Evolutionary conservation across 2,888 invertebrate species (phyloP), one percentile per base, ranked within the genome.

Genomic region (Campaea margaritaria): DNA sequence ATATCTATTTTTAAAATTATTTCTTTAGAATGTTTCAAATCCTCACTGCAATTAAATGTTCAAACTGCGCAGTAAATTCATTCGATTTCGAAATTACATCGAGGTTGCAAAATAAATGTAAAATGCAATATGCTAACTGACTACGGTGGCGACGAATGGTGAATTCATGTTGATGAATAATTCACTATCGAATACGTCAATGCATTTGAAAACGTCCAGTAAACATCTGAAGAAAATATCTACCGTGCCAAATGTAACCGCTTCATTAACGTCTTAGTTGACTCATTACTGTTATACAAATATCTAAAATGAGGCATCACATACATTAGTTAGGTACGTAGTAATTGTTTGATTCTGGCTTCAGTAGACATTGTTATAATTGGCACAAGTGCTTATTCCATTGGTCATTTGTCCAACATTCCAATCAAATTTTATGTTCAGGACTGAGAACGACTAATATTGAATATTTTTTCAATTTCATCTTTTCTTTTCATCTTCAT

Each of bases 151-250:
- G 31, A 10, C 14, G 14, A 14, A 13, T 45, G 28, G 31, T 31
- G 13, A 45, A 31, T 45, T 10, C 10, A 45, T n/a, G 34, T 16
- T 31, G 8, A 47, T 47, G 36, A 47, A 47, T 47, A 16, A 47
- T 47, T 36, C 36, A 47, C 16, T n/a, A 10, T 16, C 12, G n/a
- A 36, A 36, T 16, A 36, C 36, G 36, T 34, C 36, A 36, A 47
- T 47, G 47, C 16, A 31, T 31, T 10, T 9, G 31, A 31, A 31
- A 7, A 31, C 1, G 36, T 36, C 36, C 36, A 36, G 12, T 36
- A 36, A 36, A 36, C 12, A 36, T 36, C 34, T 34, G 34, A 3
- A 2, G 10, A 34, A 34, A 36, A 36, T n/a, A 10, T 36, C 12
- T 36, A 3, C 36, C 8, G 5, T 45, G 45, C n/a, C 10, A 45